Base-by-base conservation (phyloP, 2,888 invertebrate genomes). In the Oxytorus armatus region DNA sequence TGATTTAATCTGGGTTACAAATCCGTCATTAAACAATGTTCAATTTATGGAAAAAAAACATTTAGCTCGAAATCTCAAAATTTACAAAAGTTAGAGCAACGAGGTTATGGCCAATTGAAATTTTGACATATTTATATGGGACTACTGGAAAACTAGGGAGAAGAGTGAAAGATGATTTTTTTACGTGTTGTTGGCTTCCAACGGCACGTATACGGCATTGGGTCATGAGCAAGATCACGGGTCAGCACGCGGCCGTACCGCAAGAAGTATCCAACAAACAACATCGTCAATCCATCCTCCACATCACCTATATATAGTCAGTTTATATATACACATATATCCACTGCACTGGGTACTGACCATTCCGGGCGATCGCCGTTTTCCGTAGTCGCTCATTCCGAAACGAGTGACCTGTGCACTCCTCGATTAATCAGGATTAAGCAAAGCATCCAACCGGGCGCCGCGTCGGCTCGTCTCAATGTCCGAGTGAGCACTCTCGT, bases 401-500 rank as follows among this genome's bases (percentile, higher is more conserved):
- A 55, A 61, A 29, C 70, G 76, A 79, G 66, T 73, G 80, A 84
- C 86, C 80, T 73, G 69, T 70, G 82, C 77, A 79, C 81, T 83
- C 72, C 76, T 84, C 88, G 85, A 89, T 90, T 90, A 90, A 90
- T 90, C 89, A 90, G 89, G 89, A 90, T 90, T 89, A 90, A 82
- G 82, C 79, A 66, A 85, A 86, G 85, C n/a, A 85, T 83, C 77
- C 82, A 85, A 87, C 85, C 86, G 82, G 83, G 86, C 85, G 83
- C 80, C 66, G 83, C 77, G 79, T n/a, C n/a, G n/a, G n/a, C n/a
- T n/a, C 21, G 39, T 79, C 57, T 66, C 33, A 42, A 66, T 66
- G 79, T 79, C 68, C 63, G 23, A 49, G 39, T 21, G 10, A 3
- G 14, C 16, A 70, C 36, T 59, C 51, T 78, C 84, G 85, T 86